Conservation (phyloP, 2,113 vertebrate genomes). For the Strigops habroptila region DNA sequence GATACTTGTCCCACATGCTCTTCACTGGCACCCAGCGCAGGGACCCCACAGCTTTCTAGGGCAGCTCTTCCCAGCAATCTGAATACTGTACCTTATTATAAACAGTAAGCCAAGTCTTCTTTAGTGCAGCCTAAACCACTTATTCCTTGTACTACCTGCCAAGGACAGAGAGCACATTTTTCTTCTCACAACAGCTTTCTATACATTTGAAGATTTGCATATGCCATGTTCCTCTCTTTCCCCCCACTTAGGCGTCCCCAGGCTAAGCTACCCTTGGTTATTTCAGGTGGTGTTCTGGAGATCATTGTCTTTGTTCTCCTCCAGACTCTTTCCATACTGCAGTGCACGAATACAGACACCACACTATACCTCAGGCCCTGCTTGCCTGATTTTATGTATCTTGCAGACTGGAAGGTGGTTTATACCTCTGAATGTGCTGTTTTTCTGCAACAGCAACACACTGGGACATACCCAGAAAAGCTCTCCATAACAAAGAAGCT, state of each 20-base stretch:
- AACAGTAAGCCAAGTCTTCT: neutral
- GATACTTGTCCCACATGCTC: neutral
- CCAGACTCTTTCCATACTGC: neutral
- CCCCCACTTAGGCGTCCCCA: neutral
- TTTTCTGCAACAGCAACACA: neutral
- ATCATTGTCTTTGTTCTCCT: neutral
- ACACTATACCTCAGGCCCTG: neutral
- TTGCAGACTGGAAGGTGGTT: neutral
- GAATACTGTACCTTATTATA: neutral
- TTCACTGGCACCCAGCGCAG: neutral
- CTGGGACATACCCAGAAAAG: neutral
- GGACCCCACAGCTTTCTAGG: neutral
- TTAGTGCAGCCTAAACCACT: neutral
- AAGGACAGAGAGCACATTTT: neutral
- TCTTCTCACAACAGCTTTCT: neutral
- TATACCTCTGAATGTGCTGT: neutral
- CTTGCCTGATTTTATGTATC: neutral
- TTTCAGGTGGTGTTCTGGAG: neutral
- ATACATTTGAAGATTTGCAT: neutral
- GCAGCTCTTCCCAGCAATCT: neutral
- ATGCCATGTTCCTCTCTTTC: neutral
- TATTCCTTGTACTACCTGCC: neutral
- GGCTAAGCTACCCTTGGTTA: neutral
- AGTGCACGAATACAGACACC: neutral
- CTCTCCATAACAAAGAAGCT: neutral